These are phyloP conservation scores for Caenorhabditis drosophilae DNA, from an alignment of 2,888 invertebrate genomes.

Conservation along the genomic window DNA sequence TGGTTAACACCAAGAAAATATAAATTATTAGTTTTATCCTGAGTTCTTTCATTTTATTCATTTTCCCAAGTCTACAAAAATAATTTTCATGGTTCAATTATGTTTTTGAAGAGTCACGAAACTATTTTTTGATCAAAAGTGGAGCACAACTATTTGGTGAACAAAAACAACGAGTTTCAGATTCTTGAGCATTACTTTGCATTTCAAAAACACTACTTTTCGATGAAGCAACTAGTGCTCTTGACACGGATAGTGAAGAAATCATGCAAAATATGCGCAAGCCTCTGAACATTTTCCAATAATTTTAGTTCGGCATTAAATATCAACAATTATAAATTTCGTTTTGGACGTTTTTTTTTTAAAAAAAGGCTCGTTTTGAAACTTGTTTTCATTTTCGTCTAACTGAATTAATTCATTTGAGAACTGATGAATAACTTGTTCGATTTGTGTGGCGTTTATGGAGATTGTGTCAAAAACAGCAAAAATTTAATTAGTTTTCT, in stretches of 20 bases:
- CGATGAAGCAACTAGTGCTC: conserved; percentile 47
- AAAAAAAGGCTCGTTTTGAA: conserved; percentile 61
- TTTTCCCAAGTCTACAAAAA: no score
- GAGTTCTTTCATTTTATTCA: no score
- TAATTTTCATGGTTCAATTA: no score
- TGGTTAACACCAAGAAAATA: no score
- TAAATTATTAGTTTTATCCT: no score
- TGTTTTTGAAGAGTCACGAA: no score
- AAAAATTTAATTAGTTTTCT: no score
- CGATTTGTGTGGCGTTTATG: conserved; percentile 5
- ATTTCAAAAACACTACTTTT: conserved; percentile 39
- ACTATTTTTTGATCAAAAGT: conserved; percentile 22
- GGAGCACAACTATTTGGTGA: conserved; percentile 71
- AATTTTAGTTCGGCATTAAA: conserved; percentile 71
- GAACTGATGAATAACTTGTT: conserved; percentile 18
- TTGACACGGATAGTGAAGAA: conserved; percentile 56
- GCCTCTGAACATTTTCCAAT: conserved; percentile 71
- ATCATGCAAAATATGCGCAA: conserved; percentile 75
- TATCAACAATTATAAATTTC: conserved; percentile 72
- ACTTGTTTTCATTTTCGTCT: background rate
- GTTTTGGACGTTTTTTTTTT: conserved; percentile 71
- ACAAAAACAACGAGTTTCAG: conserved; percentile 71
- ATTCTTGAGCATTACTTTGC: conserved; percentile 68
- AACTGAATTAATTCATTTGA: background rate
- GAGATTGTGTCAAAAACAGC: conserved; percentile 18